phyloP scores from a whole-genome alignment of 2,888 invertebrate species.

The Leucania comma region DNA sequence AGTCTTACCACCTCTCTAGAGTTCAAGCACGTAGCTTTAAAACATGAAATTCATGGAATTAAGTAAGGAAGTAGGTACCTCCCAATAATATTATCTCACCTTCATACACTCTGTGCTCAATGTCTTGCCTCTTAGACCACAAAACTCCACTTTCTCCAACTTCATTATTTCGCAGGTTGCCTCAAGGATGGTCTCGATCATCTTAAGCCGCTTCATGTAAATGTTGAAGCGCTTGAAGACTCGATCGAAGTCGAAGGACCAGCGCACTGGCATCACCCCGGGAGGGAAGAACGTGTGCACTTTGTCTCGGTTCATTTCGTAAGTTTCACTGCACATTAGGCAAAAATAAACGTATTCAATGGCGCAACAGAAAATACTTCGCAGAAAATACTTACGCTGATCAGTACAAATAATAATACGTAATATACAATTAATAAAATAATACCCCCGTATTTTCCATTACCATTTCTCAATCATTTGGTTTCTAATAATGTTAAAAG shows the following conservation, averaged over 20 bases:
- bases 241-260: conserved; percentile 94
- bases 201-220: conserved; percentile 92
- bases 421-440: too few relatives aligned
- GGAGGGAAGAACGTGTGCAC: conserved; percentile 89
- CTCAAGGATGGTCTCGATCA: conserved; percentile 93
- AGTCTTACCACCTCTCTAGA: too few relatives aligned
- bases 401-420: too few relatives aligned
- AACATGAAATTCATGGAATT: too few relatives aligned
- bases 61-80: not conserved
- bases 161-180: conserved; percentile 96
- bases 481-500: too few relatives aligned
- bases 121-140: conserved; percentile 92
- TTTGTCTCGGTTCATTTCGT: conserved; percentile 89
- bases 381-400: too few relatives aligned
- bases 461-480: too few relatives aligned
- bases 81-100: conserved; percentile 66
- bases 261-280: conserved; percentile 91
- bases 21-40: too few relatives aligned
- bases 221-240: conserved; percentile 93
- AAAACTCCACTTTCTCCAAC: conserved; percentile 96
- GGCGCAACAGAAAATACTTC: too few relatives aligned
- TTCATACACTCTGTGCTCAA: conserved; percentile 89
- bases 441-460: too few relatives aligned
- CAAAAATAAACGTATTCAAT: not conserved
- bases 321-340: conserved; percentile 80